A percentile compares a stretch with the other conserved stretches of the same genome.
phyloP scores from a whole-genome alignment of 2,888 invertebrate species.

The Melipona beecheii region DNA sequence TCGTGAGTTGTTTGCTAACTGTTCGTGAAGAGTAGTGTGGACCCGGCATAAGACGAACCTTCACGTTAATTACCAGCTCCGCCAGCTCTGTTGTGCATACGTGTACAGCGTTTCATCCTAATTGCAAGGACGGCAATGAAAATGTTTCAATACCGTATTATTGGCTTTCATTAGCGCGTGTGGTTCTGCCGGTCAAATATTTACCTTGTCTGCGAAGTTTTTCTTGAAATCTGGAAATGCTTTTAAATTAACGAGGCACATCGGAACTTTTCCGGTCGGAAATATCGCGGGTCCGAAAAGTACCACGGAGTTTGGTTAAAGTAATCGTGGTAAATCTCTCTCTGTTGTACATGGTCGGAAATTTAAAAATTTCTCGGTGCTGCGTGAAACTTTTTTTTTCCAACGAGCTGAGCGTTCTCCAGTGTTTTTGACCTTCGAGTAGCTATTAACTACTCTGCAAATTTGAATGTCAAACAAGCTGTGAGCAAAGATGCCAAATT shows the following conservation, averaged over 20 bases:
- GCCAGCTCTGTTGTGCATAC: too few species aligned
- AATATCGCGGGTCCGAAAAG: constrained; percentile 34
- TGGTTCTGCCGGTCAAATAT: constrained; percentile 44
- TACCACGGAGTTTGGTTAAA: constrained; percentile 34
- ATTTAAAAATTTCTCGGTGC: constrained; percentile 22
- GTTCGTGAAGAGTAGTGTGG: too few species aligned
- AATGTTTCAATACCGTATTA: constrained; percentile 48
- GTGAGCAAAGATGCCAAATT: constrained; percentile 11
- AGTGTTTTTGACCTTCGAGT: neutral
- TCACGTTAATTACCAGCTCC: constrained; percentile 28
- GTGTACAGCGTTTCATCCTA: constrained; percentile 17
- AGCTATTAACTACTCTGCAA: constrained; percentile 11
- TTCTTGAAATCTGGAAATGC: constrained; percentile 55
- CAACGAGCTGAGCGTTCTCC: neutral
- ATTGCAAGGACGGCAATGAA: constrained; percentile 32
- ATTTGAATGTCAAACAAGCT: constrained; percentile 6
- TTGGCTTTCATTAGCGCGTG: constrained; percentile 46
- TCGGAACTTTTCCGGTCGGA: constrained; percentile 46
- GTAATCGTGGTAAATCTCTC: constrained; percentile 43
- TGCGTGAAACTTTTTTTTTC: neutral
- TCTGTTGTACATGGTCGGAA: neutral
- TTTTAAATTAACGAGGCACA: constrained; percentile 63
- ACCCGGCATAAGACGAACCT: neutral
- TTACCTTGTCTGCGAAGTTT: constrained; percentile 65
- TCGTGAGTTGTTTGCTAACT: too few species aligned